Evolutionary conservation across 2,888 invertebrate genomes (phyloP), one percentile per base, ranked within the genome.

Genomic region (Caenorhabditis doughertyi): DNA sequence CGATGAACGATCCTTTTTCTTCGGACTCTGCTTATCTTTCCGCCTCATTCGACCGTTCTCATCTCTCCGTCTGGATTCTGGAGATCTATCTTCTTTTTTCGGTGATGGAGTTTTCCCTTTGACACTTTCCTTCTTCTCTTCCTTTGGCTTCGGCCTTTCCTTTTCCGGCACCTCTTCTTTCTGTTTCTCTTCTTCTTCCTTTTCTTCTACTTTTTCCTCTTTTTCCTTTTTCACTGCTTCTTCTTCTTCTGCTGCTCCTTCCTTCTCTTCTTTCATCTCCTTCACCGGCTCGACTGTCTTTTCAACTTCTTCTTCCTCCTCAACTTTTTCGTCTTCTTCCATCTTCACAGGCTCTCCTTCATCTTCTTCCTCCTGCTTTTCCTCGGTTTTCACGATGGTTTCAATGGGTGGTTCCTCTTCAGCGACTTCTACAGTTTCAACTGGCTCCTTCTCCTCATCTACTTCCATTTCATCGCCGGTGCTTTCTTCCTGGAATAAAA

Each of bases 21-120:
- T 81, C 21, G 81, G 72, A 64, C 79, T 83, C 32, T 49, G 51
- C 55, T 74, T 73, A 35, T 58, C 44, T 2, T 32, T 35, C n/a
- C 51, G 68, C 25, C 67, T 72, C 49, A 47, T 9, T 42, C 18
- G 47, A 27, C 67, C 47, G 18, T 67, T 72, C 3, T 42, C 32
- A 9, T 42, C 42, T 42, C 42, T 8, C 16, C 42, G 7, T 42
- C 74, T 13, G 18, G 35, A 56, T 55, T 44, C n/a, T 35, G 49
- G 21, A 5, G 16, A 2, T 18, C 11, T 16, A 11, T 73, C 67
- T 18, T 58, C 53, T 42, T 67, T 42, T 11, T 29, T 55, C 1
- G 44, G 64, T 2, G 29, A 35, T 25, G 42, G 39, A 9, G 39
- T 27, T 42, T 42, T 60, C n/a, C 23, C 60, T n/a, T 25, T 16